Percentiles rank a stretch among this genome's conserved stretches.
Evolutionary conservation across 2,797 vertebrate species (phyloP).

Genomic region (Limosa lapponica): DNA sequence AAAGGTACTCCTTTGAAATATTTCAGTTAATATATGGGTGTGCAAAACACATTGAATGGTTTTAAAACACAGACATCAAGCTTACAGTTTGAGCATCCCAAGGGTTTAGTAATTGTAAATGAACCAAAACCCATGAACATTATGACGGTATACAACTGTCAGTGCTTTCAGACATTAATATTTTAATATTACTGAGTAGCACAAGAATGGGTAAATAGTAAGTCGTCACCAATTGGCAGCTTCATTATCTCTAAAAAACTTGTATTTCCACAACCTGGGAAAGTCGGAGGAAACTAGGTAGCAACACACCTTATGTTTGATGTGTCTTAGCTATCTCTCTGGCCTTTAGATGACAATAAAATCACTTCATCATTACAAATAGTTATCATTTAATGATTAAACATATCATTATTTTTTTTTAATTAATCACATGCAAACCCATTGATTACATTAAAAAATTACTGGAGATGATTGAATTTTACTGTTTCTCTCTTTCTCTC

Average conservation of each 20-base stretch:
- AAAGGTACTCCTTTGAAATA: background rate
- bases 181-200: background rate
- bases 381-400: conserved; percentile 48
- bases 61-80: background rate
- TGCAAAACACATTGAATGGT: background rate
- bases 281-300: background rate
- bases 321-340: conserved; percentile 1
- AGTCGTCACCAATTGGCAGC: background rate
- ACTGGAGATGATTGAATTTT: conserved; percentile 25
- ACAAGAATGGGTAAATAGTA: background rate
- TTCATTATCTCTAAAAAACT: background rate
- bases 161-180: background rate
- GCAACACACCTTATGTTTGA: background rate
- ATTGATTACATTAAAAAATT: conserved; percentile 6
- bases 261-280: background rate
- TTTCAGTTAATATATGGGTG: background rate
- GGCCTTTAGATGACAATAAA: conserved; percentile 13
- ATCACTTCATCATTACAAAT: conserved; percentile 41
- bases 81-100: background rate
- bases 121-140: background rate
- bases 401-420: conserved; percentile 21
- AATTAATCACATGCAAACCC: conserved; percentile 38
- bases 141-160: background rate
- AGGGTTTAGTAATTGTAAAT: background rate
- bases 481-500: conserved; percentile 32